Evolutionary conservation across 2,113 vertebrate species (phyloP).

Genomic region (Jaculus jaculus): DNA sequence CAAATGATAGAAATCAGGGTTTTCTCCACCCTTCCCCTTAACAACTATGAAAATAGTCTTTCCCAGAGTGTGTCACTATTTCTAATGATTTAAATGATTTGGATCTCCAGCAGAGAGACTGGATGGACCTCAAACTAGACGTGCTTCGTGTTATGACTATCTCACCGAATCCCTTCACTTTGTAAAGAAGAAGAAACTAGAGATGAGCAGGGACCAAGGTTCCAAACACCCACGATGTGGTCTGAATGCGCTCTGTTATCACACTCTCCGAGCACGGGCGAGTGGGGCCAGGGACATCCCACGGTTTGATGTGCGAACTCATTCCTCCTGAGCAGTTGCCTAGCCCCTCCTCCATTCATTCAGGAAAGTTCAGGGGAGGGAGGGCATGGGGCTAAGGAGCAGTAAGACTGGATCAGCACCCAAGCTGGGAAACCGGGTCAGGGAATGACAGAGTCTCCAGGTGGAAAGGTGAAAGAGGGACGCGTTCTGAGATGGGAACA

Average conservation of each 20-base stretch:
- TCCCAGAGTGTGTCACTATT: neutral
- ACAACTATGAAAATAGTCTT: neutral
- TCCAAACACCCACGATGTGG: neutral
- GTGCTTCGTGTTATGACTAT: neutral
- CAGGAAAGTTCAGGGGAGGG: neutral
- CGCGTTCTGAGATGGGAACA: neutral
- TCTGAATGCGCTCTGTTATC: neutral
- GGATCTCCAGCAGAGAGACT: neutral
- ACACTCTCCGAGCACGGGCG: rapidly evolving
- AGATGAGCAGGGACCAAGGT: neutral
- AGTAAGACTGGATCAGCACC: neutral
- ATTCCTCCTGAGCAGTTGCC: neutral
- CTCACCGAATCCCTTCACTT: neutral
- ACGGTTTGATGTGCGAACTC: neutral
- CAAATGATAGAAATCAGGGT: neutral
- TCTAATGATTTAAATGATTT: neutral
- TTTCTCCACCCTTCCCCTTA: neutral
- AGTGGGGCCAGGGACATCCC: neutral
- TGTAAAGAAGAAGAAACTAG: neutral
- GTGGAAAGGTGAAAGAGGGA: too few species aligned
- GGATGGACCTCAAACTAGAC: neutral
- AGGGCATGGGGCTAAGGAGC: neutral
- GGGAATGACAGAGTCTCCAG: neutral
- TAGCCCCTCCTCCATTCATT: neutral
- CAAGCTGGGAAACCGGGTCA: neutral